Evolutionary conservation across 2,888 invertebrate species (phyloP), one percentile per base, ranked within the genome.

Genomic region (Sphaerolaimus hirsutus): DNA sequence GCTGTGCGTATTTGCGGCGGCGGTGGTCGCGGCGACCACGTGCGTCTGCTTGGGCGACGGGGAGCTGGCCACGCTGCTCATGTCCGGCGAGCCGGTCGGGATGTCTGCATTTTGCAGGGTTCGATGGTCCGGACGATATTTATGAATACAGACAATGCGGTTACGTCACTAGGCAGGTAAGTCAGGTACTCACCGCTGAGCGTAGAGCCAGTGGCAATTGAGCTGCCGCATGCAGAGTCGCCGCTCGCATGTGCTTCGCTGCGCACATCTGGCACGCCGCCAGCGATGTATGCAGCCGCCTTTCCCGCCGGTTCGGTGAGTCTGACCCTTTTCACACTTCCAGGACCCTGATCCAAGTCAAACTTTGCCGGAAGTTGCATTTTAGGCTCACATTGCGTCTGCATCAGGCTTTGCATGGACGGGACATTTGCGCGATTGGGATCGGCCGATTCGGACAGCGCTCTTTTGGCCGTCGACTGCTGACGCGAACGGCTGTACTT

Each of bases 401-500:
- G n/a, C n/a, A n/a, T n/a, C n/a, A n/a, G n/a, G n/a, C n/a, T n/a
- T n/a, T n/a, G n/a, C n/a, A n/a, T n/a, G n/a, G n/a, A n/a, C n/a
- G n/a, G n/a, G n/a, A n/a, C n/a, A n/a, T n/a, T n/a, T n/a, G n/a
- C n/a, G n/a, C n/a, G n/a, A n/a, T n/a, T n/a, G n/a, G n/a, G n/a
- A n/a, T n/a, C n/a, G n/a, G n/a, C n/a, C 4, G 7, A 10, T 5
- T 36, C 19, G 36, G 4, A 5, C 7, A 27, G 10, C 21, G 5
- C 21, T 17, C 2, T 5, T n/a, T 24, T 47, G 35, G 23, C 22
- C 19, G 2, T 45, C 29, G 19, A 25, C 23, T 25, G 21, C 12
- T n/a, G 19, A 17, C 14, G 17, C 21, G 55, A 55, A 5, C 62
- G 57, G 44, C 56, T 56, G 53, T 62, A 62, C 50, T 63, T 62